These are phyloP conservation scores for Spodoptera littoralis DNA, from an alignment of 2,888 invertebrate species.

Conservation along the genomic window DNA sequence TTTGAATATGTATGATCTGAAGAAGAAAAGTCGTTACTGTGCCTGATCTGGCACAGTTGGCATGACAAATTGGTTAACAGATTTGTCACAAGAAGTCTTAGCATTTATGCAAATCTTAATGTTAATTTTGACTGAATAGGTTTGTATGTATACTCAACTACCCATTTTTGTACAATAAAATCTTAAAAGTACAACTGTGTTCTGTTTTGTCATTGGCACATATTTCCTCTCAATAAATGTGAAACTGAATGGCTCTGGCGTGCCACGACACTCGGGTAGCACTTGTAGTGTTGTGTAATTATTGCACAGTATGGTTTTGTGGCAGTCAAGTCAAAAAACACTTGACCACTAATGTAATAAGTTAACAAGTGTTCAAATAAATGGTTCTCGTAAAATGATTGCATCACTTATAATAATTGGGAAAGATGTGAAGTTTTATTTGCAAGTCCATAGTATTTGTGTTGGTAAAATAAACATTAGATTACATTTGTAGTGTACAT, in stretches of 20 bases:
- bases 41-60: conserved; percentile 21
- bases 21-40: conserved; percentile 32
- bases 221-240: conserved; percentile 5
- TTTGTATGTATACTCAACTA: conserved; percentile 79
- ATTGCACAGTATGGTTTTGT: too few species aligned
- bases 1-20: conserved; percentile 70
- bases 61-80: conserved; percentile 51
- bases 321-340: too few species aligned
- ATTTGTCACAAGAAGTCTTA: conserved; percentile 65
- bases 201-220: conserved; percentile 35
- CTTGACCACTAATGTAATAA: too few species aligned
- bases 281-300: conserved; percentile 1
- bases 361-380: too few species aligned
- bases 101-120: conserved; percentile 81
- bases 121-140: conserved; percentile 82
- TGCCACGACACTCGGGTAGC: too few species aligned
- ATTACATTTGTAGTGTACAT: too few species aligned
- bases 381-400: too few species aligned
- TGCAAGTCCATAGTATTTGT: too few species aligned
- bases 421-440: too few species aligned
- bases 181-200: conserved; percentile 68
- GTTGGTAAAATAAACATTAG: too few species aligned
- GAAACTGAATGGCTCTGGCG: too few species aligned
- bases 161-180: conserved; percentile 85
- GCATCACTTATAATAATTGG: too few species aligned